These are phyloP conservation scores for Semotilus atromaculatus DNA, from an alignment of 2,797 vertebrate genomes.

Conservation along the genomic window DNA sequence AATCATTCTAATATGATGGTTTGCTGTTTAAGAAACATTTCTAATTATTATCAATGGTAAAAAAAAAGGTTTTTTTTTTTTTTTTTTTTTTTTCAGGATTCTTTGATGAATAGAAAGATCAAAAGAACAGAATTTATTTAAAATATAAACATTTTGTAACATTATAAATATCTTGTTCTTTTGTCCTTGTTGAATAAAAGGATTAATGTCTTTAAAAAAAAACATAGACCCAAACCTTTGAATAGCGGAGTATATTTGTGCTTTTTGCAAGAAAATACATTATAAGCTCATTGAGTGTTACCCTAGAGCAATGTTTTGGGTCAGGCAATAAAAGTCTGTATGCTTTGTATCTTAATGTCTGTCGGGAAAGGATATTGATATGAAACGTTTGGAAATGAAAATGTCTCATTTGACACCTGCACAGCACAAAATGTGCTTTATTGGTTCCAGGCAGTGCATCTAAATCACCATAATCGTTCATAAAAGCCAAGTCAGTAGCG, in stretches of 20 bases:
- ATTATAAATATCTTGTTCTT: background rate
- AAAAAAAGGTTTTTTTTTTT: too few species aligned
- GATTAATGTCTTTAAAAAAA: background rate
- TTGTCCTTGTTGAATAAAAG: background rate
- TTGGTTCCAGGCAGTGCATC: background rate
- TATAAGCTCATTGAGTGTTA: background rate
- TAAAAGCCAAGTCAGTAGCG: slow-evolving; percentile 19
- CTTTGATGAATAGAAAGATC: background rate
- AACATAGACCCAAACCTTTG: background rate
- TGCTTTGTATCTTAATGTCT: slow-evolving; percentile 33
- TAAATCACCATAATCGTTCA: slow-evolving; percentile 24
- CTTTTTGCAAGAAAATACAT: background rate
- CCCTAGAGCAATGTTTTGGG: background rate
- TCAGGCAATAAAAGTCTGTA: slow-evolving; percentile 10
- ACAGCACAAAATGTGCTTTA: slow-evolving; percentile 30
- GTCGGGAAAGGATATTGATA: slow-evolving; percentile 38
- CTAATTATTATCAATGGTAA: background rate
- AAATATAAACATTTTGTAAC: background rate
- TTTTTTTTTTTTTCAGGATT: background rate
- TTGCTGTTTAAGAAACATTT: background rate
- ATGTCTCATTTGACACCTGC: slow-evolving; percentile 37
- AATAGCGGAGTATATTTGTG: background rate
- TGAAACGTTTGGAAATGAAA: slow-evolving; percentile 37
- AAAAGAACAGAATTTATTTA: background rate
- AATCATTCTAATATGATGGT: background rate